phyloP scores from a whole-genome alignment of 2,797 vertebrate species.

The Ictinia mississippiensis region DNA sequence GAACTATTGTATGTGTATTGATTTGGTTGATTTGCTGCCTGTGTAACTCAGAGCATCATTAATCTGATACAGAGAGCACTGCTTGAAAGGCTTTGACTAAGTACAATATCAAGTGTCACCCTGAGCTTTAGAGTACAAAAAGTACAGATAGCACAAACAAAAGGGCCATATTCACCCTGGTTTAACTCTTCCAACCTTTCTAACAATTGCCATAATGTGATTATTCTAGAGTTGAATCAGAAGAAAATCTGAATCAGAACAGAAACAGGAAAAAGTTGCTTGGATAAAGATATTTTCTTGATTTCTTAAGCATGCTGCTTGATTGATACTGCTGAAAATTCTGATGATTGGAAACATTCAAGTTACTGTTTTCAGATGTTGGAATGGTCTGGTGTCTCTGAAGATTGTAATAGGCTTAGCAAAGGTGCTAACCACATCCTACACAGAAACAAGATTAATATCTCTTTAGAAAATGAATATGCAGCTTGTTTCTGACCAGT shows the following conservation, averaged over 20 bases:
- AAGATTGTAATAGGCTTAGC: background rate
- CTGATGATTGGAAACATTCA: background rate
- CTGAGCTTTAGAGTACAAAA: constrained; percentile 39
- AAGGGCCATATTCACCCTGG: constrained; percentile 6
- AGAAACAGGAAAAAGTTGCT: background rate
- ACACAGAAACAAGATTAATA: background rate
- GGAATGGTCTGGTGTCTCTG: background rate
- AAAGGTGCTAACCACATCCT: background rate
- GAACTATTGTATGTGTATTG: constrained; percentile 56
- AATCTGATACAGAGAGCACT: constrained; percentile 54
- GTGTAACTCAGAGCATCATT: constrained; percentile 61
- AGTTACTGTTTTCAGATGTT: background rate
- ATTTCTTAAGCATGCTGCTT: background rate
- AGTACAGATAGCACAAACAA: constrained; percentile 47
- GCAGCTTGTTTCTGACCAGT: background rate
- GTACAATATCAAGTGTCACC: constrained; percentile 54
- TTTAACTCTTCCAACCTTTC: constrained; percentile 32
- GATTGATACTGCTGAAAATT: background rate
- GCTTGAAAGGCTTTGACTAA: constrained; percentile 58
- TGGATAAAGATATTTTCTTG: background rate
- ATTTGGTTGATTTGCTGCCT: constrained; percentile 68
- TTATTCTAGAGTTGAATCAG: background rate
- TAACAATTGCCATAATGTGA: background rate
- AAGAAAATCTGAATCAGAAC: background rate
- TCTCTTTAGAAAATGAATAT: background rate